Conservation (phyloP, 2,113 vertebrate species). For the Corythornis vintsioides region DNA sequence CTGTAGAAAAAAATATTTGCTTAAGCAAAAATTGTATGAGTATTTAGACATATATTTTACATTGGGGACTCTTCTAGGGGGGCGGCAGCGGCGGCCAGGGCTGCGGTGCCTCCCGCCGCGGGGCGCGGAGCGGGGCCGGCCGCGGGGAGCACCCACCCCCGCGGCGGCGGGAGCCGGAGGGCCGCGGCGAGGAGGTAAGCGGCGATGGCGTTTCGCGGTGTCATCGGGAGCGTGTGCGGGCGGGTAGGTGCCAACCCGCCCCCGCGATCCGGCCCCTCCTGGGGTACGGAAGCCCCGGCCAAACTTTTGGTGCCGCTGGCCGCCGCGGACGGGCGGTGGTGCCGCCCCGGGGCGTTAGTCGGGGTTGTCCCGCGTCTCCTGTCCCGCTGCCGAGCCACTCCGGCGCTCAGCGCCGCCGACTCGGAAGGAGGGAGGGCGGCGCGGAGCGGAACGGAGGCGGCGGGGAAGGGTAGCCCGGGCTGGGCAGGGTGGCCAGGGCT, state of each 20-base stretch:
- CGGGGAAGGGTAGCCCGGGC: neutral
- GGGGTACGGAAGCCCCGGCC: neutral
- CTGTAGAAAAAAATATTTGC: constrained; percentile 55
- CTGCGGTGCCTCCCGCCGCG: neutral
- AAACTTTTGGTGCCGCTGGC: neutral
- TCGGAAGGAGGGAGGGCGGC: neutral
- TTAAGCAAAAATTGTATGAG: constrained; percentile 57
- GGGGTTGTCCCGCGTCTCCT: neutral
- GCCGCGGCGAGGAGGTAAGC: constrained; percentile 77
- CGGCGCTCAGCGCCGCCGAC: too few relatives aligned
- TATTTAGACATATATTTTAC: constrained; percentile 22
- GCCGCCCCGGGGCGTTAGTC: neutral
- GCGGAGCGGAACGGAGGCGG: neutral
- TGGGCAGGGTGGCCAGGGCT: neutral
- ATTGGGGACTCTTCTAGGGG: neutral
- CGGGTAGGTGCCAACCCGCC: neutral
- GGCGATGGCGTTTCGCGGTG: constrained; percentile 41
- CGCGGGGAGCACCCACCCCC: neutral
- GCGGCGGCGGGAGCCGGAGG: neutral
- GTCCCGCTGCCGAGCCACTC: neutral
- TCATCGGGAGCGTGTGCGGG: neutral
- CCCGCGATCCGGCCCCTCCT: neutral
- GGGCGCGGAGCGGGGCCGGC: neutral
- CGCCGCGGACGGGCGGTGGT: neutral
- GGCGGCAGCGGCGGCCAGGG: neutral